Conservation (phyloP, 2,113 vertebrate species). For the Hypocryptadius cinnamomeus region DNA sequence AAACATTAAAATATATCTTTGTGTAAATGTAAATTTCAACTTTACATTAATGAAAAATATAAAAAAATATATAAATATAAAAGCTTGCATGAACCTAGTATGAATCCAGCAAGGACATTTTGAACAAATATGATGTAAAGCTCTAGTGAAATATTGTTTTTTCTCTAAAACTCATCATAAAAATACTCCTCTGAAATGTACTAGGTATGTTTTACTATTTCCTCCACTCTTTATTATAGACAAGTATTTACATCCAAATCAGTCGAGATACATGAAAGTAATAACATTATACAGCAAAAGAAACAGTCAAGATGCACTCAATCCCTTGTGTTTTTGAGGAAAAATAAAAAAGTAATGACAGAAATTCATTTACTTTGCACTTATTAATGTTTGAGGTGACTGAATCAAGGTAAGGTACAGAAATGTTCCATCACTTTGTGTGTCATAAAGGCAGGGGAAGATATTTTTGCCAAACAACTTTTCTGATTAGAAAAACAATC, state of each 20-base stretch:
- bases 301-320: neutral
- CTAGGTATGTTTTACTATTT: neutral
- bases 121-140: neutral
- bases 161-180: neutral
- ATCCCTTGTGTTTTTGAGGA: neutral
- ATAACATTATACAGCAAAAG: neutral
- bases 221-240: neutral
- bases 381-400: neutral
- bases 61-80: neutral
- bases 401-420: neutral
- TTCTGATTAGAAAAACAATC: neutral
- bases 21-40: constrained; percentile 12
- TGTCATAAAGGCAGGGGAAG: neutral
- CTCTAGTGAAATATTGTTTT: neutral
- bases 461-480: neutral
- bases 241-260: neutral
- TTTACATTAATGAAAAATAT: neutral
- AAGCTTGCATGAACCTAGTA: neutral
- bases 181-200: neutral
- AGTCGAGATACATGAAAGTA: neutral
- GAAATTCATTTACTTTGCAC: neutral
- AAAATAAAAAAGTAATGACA: neutral
- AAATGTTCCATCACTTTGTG: neutral
- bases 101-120: neutral
- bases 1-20: neutral